phyloP scores from a whole-genome alignment of 2,888 invertebrate genomes.

The Julus scandinavius region DNA sequence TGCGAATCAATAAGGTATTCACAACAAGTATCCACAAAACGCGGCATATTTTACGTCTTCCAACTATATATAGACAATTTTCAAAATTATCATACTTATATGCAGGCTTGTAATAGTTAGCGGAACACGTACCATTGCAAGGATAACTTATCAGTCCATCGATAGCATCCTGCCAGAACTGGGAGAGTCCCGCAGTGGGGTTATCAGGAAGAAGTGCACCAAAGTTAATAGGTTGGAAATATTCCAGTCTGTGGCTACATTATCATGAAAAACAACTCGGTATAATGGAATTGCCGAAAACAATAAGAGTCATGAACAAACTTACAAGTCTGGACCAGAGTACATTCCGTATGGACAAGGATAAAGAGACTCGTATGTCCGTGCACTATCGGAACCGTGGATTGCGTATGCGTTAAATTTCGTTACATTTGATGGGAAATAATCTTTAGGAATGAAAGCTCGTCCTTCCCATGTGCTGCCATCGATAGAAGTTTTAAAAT shows the following conservation, averaged over 20 bases:
- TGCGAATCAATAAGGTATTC: neutral
- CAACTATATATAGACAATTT: no score
- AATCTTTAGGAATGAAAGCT: constrained; percentile 67
- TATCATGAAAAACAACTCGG: neutral
- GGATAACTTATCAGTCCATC: constrained; percentile 41
- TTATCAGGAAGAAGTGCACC: constrained; percentile 57
- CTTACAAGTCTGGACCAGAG: constrained; percentile 68
- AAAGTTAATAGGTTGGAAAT: constrained; percentile 64
- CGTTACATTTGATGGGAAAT: constrained; percentile 67
- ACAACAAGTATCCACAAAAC: neutral
- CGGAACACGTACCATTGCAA: constrained; percentile 41
- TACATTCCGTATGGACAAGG: constrained; percentile 66
- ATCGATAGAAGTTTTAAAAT: constrained; percentile 62
- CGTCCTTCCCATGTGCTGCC: constrained; percentile 66
- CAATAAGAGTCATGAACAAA: constrained; percentile 10
- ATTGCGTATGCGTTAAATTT: constrained; percentile 70
- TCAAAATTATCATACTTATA: no score
- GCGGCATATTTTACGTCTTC: no score
- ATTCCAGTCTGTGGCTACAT: constrained; percentile 67
- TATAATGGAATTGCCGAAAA: neutral
- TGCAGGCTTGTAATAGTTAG: neutral
- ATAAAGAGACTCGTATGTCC: constrained; percentile 68
- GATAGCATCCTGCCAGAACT: constrained; percentile 57
- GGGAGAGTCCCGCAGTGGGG: constrained; percentile 55
- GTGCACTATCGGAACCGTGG: constrained; percentile 66